phyloP scores from a whole-genome alignment of 1,140 invertebrate genomes.

The Heliothis subflexa region DNA sequence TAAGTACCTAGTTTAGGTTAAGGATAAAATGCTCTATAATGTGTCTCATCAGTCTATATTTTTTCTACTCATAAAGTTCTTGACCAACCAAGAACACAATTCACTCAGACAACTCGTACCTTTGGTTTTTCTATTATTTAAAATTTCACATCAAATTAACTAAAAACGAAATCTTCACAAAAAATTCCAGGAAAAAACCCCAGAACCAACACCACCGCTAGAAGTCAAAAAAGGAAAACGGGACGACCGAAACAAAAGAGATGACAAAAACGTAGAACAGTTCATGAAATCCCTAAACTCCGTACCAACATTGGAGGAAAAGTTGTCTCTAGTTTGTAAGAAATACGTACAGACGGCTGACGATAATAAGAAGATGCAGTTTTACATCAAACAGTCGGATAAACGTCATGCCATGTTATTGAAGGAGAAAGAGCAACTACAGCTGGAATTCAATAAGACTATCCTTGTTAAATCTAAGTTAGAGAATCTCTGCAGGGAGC shows the following conservation, averaged over 20 bases:
- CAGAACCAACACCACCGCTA: conserved; percentile 57
- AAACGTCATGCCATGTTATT: conserved; percentile 88
- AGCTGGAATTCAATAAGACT: conserved; percentile 93
- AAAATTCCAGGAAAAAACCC: conserved; percentile 66
- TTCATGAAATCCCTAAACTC: conserved; percentile 91
- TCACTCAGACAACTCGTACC: too few relatives aligned
- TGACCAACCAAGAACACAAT: too few relatives aligned
- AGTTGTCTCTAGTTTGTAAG: conserved; percentile 91
- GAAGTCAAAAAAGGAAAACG: conserved; percentile 68
- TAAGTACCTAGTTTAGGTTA: too few relatives aligned
- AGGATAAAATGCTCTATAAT: too few relatives aligned
- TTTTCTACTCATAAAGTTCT: too few relatives aligned
- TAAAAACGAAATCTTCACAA: neutral
- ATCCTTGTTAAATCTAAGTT: conserved; percentile 93
- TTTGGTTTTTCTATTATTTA: too few relatives aligned
- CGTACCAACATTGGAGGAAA: conserved; percentile 91
- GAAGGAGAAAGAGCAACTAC: conserved; percentile 94
- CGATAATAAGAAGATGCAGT: conserved; percentile 90
- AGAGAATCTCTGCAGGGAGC: conserved; percentile 95
- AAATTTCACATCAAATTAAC: too few relatives aligned
- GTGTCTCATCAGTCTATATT: too few relatives aligned
- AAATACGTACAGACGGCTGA: conserved; percentile 92
- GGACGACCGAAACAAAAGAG: conserved; percentile 85
- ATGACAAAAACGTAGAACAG: conserved; percentile 89
- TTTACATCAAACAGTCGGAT: conserved; percentile 89